phyloP scores from a whole-genome alignment of 2,113 vertebrate species.

The Grantiella picta region DNA sequence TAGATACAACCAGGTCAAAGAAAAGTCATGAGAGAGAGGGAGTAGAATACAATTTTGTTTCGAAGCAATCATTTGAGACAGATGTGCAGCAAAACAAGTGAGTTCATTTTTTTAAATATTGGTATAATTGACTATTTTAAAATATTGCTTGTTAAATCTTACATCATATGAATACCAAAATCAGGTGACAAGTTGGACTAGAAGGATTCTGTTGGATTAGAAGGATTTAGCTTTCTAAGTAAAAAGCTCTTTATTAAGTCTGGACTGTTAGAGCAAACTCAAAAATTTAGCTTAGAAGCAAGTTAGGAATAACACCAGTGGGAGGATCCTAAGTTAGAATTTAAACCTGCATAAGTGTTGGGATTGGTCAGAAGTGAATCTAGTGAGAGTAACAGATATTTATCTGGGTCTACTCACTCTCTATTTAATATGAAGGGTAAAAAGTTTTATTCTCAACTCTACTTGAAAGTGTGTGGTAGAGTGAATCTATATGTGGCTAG shows the following conservation, averaged over 20 bases:
- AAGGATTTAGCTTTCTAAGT: background rate
- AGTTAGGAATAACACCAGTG: background rate
- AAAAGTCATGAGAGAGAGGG: conserved; percentile 90
- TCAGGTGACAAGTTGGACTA: background rate
- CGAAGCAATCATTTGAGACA: conserved; percentile 86
- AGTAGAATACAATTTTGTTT: conserved; percentile 92
- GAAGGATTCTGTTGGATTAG: background rate
- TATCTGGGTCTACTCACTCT: background rate
- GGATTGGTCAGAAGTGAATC: background rate
- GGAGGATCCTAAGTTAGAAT: background rate
- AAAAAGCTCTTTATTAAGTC: background rate
- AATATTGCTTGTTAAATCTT: background rate
- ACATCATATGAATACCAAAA: background rate
- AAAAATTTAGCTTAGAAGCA: background rate
- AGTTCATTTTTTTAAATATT: background rate
- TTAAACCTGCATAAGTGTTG: background rate
- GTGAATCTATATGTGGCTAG: background rate
- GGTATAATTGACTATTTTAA: background rate
- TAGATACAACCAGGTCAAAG: conserved; percentile 88
- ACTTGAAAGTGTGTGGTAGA: background rate
- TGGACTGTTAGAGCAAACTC: background rate
- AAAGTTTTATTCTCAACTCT: background rate
- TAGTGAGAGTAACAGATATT: background rate
- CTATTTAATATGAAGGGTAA: background rate
- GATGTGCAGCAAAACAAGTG: conserved; percentile 88